Percentiles rank a stretch among this genome's conserved stretches.
Conservation (phyloP, 1,140 invertebrate genomes). For the Contarinia nasturtii region DNA sequence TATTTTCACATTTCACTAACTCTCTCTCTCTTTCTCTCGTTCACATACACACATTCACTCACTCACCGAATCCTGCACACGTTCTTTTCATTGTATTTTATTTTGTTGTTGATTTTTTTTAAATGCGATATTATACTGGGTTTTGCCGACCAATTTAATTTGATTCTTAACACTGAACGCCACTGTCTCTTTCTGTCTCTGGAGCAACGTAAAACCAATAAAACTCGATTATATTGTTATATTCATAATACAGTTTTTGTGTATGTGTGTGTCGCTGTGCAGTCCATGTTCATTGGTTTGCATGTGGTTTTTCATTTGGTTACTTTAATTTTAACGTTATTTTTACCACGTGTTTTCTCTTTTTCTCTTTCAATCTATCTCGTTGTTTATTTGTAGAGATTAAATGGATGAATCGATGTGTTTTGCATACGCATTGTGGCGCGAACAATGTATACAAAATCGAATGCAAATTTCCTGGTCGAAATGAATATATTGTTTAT, state of each 20-base stretch:
- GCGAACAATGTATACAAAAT: too few relatives aligned
- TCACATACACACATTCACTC: too few relatives aligned
- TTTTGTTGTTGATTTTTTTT: constrained; percentile 13
- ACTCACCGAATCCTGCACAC: too few relatives aligned
- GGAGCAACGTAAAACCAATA: constrained; percentile 1
- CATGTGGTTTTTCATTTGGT: constrained; percentile 9
- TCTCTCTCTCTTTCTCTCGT: neutral
- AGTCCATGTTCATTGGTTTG: too few relatives aligned
- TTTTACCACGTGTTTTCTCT: constrained; percentile 2
- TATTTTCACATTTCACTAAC: neutral
- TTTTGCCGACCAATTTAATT: constrained; percentile 3
- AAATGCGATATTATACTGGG: too few relatives aligned
- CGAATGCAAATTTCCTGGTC: too few relatives aligned
- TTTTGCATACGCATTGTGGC: too few relatives aligned
- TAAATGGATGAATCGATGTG: too few relatives aligned
- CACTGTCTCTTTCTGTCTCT: constrained; percentile 6
- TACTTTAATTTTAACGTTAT: constrained; percentile 12
- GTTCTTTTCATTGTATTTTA: too few relatives aligned
- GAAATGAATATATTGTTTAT: too few relatives aligned
- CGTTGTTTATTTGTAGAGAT: too few relatives aligned
- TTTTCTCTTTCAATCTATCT: neutral
- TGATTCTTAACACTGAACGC: neutral
- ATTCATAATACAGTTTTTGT: neutral
- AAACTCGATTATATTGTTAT: neutral
- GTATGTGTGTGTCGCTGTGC: too few relatives aligned